Percentiles rank a stretch among this genome's conserved stretches.
These are phyloP conservation scores for Rhincodon typus DNA, from an alignment of 2,797 vertebrate species.

Conservation along the genomic window DNA sequence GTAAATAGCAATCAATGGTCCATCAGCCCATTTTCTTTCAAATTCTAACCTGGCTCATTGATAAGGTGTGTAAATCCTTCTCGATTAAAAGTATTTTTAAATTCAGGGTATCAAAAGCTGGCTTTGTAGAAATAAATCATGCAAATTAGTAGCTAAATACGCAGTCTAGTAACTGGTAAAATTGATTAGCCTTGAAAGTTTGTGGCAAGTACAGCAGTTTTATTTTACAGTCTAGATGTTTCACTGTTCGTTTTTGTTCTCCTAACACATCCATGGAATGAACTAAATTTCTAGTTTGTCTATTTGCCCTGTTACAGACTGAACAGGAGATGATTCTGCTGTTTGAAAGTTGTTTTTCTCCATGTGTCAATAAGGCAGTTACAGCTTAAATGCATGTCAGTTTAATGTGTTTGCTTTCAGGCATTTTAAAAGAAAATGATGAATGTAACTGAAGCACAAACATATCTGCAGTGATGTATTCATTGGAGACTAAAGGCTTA, in stretches of 20 bases:
- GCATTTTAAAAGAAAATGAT: background rate
- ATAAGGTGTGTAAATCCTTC: background rate
- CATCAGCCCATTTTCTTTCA: background rate
- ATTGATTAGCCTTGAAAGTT: background rate
- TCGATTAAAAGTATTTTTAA: background rate
- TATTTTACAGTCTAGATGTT: conserved; percentile 11
- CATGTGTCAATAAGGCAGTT: background rate
- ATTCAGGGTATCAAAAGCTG: background rate
- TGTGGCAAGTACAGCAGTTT: background rate
- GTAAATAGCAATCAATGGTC: background rate
- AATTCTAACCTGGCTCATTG: background rate
- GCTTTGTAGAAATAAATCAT: background rate
- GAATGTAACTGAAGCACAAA: conserved; percentile 4
- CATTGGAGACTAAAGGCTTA: background rate
- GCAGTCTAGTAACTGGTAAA: background rate
- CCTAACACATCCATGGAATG: background rate
- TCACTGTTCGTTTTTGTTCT: conserved; percentile 6
- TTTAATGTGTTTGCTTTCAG: background rate
- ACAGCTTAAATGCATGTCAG: background rate
- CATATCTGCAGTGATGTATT: background rate
- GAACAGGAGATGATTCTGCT: background rate
- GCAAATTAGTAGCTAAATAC: background rate
- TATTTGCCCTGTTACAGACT: background rate
- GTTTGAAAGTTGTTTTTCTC: conserved; percentile 25
- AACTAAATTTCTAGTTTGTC: background rate